Evolutionary conservation across 2,888 invertebrate species (phyloP).

Genomic region (Nephrotoma appendiculata): DNA sequence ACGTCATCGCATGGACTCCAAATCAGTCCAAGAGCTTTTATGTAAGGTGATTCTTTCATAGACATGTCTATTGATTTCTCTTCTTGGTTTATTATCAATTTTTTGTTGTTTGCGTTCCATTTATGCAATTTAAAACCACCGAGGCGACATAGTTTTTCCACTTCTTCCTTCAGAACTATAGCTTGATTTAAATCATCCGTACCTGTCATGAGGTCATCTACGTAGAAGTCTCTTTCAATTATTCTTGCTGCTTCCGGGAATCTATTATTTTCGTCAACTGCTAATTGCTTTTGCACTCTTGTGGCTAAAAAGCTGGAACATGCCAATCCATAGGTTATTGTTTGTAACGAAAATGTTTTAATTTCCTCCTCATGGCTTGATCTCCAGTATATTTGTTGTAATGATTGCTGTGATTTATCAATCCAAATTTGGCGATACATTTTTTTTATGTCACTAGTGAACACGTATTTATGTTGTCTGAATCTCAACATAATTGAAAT

Average conservation of each 20-base stretch:
- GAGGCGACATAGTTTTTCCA: not conserved
- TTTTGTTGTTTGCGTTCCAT: not conserved
- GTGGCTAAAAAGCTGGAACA: constrained; percentile 15
- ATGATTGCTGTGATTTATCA: not conserved
- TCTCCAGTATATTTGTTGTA: not conserved
- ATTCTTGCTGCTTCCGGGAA: not conserved
- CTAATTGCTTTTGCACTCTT: constrained; percentile 13
- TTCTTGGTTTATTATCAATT: too few species aligned
- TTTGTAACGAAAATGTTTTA: constrained; percentile 11
- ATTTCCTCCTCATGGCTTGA: constrained; percentile 4
- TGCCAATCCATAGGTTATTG: constrained; percentile 15
- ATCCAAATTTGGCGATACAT: constrained; percentile 3
- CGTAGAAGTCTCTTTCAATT: too few species aligned
- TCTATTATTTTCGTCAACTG: not conserved
- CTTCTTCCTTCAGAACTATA: not conserved
- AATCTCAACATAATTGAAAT: not conserved
- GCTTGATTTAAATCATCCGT: not conserved
- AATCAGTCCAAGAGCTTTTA: not conserved
- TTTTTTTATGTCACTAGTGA: constrained; percentile 10
- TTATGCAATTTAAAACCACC: not conserved
- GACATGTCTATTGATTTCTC: too few species aligned
- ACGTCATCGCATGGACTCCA: not conserved
- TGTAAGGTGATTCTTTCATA: too few species aligned
- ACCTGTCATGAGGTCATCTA: too few species aligned
- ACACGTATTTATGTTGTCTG: not conserved